A percentile compares a stretch with the other conserved stretches of the same genome.
These are phyloP conservation scores for Leptocoma aspasia DNA, from an alignment of 2,113 vertebrate species.

Conservation along the genomic window DNA sequence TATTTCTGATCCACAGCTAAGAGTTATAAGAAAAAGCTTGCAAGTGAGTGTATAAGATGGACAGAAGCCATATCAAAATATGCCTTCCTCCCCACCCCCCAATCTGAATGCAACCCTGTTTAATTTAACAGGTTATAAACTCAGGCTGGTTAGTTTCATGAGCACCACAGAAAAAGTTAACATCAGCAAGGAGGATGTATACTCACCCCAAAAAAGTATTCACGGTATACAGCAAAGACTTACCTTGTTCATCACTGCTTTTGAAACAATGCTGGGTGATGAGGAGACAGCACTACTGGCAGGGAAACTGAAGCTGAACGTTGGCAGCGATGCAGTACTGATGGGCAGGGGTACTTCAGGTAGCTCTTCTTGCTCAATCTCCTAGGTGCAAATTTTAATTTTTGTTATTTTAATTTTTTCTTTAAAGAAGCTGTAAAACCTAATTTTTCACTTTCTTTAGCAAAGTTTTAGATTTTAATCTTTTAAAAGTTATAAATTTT, in stretches of 20 bases:
- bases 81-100: neutral
- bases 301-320: conserved; percentile 82
- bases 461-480: neutral
- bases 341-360: conserved; percentile 88
- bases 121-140: neutral
- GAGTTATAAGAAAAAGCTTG: neutral
- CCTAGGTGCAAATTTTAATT: conserved; percentile 54
- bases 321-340: conserved; percentile 80
- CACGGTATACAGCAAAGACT: neutral
- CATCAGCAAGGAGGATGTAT: neutral
- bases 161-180: neutral
- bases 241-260: conserved; percentile 71
- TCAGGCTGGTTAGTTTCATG: neutral
- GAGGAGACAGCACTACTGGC: conserved; percentile 50
- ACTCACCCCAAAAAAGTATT: neutral
- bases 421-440: neutral
- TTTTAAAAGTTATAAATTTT: neutral
- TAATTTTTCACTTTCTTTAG: neutral
- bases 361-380: conserved; percentile 78
- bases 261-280: conserved; percentile 46
- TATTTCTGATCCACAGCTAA: neutral
- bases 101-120: neutral
- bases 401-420: neutral
- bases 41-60: neutral
- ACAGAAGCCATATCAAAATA: neutral